Percentiles rank a stretch among this genome's conserved stretches.
Conservation (phyloP, 2,888 invertebrate genomes). For the Sympetrum striolatum region DNA sequence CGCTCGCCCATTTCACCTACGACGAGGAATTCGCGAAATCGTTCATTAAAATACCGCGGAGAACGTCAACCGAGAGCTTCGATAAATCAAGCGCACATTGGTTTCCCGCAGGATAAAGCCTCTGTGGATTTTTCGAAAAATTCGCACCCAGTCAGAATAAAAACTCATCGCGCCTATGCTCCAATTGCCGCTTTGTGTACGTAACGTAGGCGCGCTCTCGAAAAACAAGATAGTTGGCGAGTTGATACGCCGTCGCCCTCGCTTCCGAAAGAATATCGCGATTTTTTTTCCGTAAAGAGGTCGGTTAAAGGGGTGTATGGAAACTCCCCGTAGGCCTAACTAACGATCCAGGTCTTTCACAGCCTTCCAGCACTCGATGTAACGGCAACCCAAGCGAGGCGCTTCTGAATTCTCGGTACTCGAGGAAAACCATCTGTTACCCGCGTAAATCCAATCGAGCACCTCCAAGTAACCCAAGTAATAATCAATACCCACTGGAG, state of each 20-base stretch:
- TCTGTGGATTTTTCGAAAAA: too few species aligned
- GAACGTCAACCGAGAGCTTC: too few species aligned
- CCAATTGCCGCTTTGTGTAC: too few species aligned
- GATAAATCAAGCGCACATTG: too few species aligned
- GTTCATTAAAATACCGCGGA: too few species aligned
- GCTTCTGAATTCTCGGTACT: background rate
- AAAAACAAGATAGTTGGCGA: background rate
- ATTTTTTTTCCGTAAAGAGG: background rate
- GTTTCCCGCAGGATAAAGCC: too few species aligned
- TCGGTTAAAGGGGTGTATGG: background rate
- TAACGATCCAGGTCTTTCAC: background rate
- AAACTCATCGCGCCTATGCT: too few species aligned
- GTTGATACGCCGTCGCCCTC: background rate
- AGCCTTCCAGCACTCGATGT: background rate
- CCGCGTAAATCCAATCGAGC: background rate
- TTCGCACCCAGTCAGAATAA: too few species aligned
- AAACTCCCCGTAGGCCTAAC: background rate
- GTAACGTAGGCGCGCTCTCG: background rate
- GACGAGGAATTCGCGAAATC: too few species aligned
- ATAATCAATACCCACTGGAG: background rate
- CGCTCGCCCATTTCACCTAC: too few species aligned
- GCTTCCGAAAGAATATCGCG: background rate
- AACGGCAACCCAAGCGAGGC: background rate
- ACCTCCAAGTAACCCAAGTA: background rate
- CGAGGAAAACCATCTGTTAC: background rate